A percentile compares a stretch with the other conserved stretches of the same genome.
phyloP scores from a whole-genome alignment of 2,113 vertebrate genomes.

The Atherinomorus stipes region DNA sequence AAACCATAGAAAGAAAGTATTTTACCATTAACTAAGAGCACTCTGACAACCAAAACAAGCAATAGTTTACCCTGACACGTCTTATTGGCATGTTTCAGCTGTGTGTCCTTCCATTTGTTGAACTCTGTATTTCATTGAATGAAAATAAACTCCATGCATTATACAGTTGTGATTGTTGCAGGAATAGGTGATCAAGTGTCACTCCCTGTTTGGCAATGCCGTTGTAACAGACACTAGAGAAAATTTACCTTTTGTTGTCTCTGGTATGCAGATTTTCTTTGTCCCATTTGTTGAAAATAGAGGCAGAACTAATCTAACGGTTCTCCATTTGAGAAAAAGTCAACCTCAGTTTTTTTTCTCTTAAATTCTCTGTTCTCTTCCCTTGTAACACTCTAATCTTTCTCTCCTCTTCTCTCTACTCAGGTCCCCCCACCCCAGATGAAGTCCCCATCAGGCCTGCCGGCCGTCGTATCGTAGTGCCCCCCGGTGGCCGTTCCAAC shows the following conservation, averaged over 20 bases:
- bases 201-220: background rate
- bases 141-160: too few relatives aligned
- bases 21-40: too few relatives aligned
- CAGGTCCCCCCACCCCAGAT: conserved; percentile 84
- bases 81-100: too few relatives aligned
- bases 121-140: too few relatives aligned
- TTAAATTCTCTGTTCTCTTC: background rate
- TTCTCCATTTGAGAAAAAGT: too few relatives aligned
- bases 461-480: conserved; percentile 93
- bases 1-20: too few relatives aligned
- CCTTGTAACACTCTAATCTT: background rate
- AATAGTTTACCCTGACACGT: too few relatives aligned
- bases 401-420: conserved; percentile 21
- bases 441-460: conserved; percentile 88
- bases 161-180: too few relatives aligned
- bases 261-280: background rate
- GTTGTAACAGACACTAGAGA: background rate
- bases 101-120: too few relatives aligned
- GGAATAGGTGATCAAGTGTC: background rate
- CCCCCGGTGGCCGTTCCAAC: conserved; percentile 97
- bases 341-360: background rate
- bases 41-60: too few relatives aligned
- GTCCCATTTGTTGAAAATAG: background rate
- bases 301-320: too few relatives aligned
- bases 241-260: background rate